Percentiles rank a stretch among this genome's conserved stretches.
Evolutionary conservation across 2,797 vertebrate species (phyloP).

Genomic region (Gambelia wislizenii): DNA sequence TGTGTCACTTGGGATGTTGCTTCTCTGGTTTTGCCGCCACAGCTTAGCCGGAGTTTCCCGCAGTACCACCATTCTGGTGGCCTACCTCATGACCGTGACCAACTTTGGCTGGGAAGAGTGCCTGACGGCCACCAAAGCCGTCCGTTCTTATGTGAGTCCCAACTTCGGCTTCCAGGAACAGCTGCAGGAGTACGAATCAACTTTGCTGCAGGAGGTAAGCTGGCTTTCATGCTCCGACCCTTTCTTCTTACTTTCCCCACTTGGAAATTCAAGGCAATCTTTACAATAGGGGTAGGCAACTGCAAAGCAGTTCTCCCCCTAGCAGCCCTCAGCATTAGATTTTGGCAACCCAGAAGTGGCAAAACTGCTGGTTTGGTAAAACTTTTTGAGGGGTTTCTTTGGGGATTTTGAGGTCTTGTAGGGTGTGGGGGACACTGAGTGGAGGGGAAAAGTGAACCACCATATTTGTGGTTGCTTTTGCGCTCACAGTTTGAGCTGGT

Average conservation of each 20-base stretch:
- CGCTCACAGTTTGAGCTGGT: too few relatives aligned
- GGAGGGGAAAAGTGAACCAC: too few relatives aligned
- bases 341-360: too few relatives aligned
- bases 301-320: too few relatives aligned
- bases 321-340: too few relatives aligned
- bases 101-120: conserved; percentile 87
- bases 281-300: neutral
- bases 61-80: conserved; percentile 89
- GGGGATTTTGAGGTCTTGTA: too few relatives aligned
- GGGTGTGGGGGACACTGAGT: too few relatives aligned
- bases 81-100: conserved; percentile 92
- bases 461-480: too few relatives aligned
- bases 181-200: conserved; percentile 88
- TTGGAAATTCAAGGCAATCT: neutral
- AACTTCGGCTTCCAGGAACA: conserved; percentile 92
- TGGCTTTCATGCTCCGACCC: neutral
- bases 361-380: too few relatives aligned
- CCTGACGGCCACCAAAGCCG: conserved; percentile 85
- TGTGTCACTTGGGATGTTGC: neutral
- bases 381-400: too few relatives aligned
- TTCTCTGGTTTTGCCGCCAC: neutral
- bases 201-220: conserved; percentile 84
- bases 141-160: conserved; percentile 86
- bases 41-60: conserved; percentile 92
- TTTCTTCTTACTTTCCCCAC: neutral